Evolutionary conservation across 2,888 invertebrate genomes (phyloP).

Genomic region (Temnothorax ravouxi): DNA sequence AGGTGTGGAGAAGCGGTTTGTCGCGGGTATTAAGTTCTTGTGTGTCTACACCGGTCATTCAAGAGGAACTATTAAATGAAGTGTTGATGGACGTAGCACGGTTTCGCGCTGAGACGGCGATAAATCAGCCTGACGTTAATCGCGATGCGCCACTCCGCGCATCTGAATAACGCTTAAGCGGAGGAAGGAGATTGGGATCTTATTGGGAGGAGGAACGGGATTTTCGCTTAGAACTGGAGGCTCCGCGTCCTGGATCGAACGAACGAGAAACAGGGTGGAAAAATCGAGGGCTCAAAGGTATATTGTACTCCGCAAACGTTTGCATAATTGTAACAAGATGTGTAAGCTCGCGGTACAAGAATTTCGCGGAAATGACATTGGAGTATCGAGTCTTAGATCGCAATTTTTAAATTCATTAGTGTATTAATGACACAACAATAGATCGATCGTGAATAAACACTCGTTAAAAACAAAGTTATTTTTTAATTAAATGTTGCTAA

Average conservation of each 20-base stretch:
- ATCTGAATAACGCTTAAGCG: slow-evolving; percentile 28
- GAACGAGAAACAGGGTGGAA: slow-evolving; percentile 3
- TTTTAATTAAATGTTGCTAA: background rate
- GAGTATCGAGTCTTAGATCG: background rate
- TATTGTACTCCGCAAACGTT: background rate
- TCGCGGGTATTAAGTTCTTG: slow-evolving; percentile 34
- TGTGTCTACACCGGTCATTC: background rate
- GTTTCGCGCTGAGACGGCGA: slow-evolving; percentile 31
- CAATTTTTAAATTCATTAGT: background rate
- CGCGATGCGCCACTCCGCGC: slow-evolving; percentile 28
- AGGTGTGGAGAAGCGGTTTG: slow-evolving; percentile 26
- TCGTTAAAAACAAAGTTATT: background rate
- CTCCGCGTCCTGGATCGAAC: background rate
- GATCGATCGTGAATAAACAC: background rate
- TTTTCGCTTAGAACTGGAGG: background rate
- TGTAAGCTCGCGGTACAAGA: background rate
- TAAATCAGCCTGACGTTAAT: slow-evolving; percentile 54
- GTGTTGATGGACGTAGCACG: slow-evolving; percentile 39
- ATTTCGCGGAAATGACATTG: background rate
- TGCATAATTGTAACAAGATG: background rate
- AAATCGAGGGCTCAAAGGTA: slow-evolving; percentile 13
- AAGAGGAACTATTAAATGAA: slow-evolving; percentile 33
- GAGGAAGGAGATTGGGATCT: background rate
- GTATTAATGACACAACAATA: background rate
- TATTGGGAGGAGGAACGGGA: slow-evolving; percentile 11